Evolutionary conservation across 2,888 invertebrate genomes (phyloP), one percentile per base, ranked within the genome.

Genomic region (Chirona hameri): DNA sequence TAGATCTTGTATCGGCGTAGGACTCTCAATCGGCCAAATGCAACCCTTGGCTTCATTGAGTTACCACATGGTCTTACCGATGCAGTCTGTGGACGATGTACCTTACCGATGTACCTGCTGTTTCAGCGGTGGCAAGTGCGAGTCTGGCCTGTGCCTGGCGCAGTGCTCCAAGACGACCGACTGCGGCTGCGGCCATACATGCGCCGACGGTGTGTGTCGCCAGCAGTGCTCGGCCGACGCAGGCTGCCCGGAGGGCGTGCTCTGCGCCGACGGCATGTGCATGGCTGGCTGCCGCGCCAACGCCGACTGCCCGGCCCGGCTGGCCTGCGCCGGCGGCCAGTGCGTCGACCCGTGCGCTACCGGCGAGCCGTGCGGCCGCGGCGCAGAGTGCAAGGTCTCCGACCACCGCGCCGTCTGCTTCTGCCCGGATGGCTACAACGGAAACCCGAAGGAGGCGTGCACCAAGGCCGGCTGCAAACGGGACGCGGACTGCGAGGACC

Each of bases 101-200:
- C 48, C 12, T 48, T 48, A 48, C 48, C 48, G 48, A 48, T 12
- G 2, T 18, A 52, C 52, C 52, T 18, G 52, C 29, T 87, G 87
- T 83, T 81, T 84, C 48, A 93, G 94, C 86, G 92, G 93, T 0
- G 90, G 90, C 82, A 85, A 84, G 69, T 95, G 96, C 86, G 85
- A 86, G 82, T 86, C 85, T 29, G 95, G 94, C 52, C 95, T 94
- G 86, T 96, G 96, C 86, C 91, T 92, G 1, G 91, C 91, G 82
- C 90, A 91, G 55, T 97, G 97, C 86, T 88, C 90, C 81, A 88
- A 89, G 14, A 90, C 91, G 83, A 89, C 90, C 5, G 92, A 95
- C 81, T 97, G 97, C 86, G 90, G 92, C 21, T 96, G 96, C 86
- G 95, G 95, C 60, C 95, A 96, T 88, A 90, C 91, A 84, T 96